Conservation (phyloP, 2,797 vertebrate genomes). For the Staurois parvus region DNA sequence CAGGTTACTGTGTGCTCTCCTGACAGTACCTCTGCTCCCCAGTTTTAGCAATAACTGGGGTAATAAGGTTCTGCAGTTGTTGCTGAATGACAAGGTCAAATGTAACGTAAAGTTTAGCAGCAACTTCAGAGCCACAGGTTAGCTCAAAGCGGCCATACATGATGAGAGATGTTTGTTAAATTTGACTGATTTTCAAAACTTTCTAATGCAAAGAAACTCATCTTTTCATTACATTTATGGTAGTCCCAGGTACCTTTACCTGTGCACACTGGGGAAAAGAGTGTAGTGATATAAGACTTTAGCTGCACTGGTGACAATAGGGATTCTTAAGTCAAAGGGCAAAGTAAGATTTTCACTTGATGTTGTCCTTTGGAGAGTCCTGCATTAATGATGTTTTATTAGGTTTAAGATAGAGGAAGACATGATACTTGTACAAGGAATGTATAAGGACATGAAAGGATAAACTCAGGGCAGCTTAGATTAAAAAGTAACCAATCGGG, state of each 20-base stretch:
- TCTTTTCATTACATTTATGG: too few species aligned
- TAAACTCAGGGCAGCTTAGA: not conserved
- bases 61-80: not conserved
- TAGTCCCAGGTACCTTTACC: not conserved
- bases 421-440: too few species aligned
- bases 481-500: not conserved
- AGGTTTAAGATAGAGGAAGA: not conserved
- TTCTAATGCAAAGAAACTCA: too few species aligned
- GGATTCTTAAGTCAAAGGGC: too few species aligned
- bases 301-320: too few species aligned
- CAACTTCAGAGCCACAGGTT: slow-evolving; percentile 7
- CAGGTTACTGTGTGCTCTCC: slow-evolving; percentile 3
- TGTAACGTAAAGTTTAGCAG: not conserved
- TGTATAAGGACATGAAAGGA: too few species aligned
- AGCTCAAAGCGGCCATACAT: not conserved
- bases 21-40: not conserved
- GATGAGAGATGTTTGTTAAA: not conserved
- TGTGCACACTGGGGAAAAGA: not conserved
- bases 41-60: not conserved
- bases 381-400: not conserved
- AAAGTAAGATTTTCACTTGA: too few species aligned
- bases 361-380: too few species aligned
- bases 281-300: not conserved
- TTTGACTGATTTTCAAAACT: not conserved
- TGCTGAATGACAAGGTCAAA: not conserved